Evolutionary conservation across 2,113 vertebrate genomes (phyloP).

Genomic region (Varanus komodoensis): DNA sequence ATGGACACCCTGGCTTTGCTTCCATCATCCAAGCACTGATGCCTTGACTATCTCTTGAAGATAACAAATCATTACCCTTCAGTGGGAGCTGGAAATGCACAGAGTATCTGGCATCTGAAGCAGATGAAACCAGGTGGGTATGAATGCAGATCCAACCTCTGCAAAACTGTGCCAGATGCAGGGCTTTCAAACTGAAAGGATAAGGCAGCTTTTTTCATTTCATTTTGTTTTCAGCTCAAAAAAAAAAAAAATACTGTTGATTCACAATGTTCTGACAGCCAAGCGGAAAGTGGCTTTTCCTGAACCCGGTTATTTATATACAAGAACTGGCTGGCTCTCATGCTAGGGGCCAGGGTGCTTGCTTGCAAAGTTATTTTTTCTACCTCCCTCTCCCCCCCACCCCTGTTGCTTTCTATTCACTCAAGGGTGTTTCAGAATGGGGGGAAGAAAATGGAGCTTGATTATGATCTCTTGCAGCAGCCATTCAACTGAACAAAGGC

Average conservation of each 20-base stretch:
- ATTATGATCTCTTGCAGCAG: conserved; percentile 39
- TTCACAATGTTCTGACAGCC: conserved; percentile 39
- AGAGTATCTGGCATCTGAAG: neutral
- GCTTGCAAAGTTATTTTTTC: conserved; percentile 42
- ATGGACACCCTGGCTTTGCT: neutral
- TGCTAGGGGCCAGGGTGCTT: conserved; percentile 39
- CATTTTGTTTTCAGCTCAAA: conserved; percentile 37
- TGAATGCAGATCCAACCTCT: neutral
- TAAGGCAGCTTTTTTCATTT: conserved; percentile 42
- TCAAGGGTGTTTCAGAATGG: conserved; percentile 15
- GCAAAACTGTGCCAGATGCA: neutral
- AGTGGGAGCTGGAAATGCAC: neutral
- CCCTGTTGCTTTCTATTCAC: conserved; percentile 30
- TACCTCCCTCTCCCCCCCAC: too few relatives aligned
- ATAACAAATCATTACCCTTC: neutral
- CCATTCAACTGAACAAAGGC: rapidly evolving
- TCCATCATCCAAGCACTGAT: neutral
- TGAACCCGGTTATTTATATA: conserved; percentile 71
- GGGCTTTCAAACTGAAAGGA: conserved; percentile 40
- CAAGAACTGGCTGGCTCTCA: conserved; percentile 37
- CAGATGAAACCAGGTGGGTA: neutral
- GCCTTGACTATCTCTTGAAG: neutral
- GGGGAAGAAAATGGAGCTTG: conserved; percentile 24
- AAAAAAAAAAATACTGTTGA: conserved; percentile 56
- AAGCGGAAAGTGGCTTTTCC: conserved; percentile 73